A percentile compares a stretch with the other conserved stretches of the same genome.
phyloP scores from a whole-genome alignment of 2,888 invertebrate species.

The Oligia strigilis region DNA sequence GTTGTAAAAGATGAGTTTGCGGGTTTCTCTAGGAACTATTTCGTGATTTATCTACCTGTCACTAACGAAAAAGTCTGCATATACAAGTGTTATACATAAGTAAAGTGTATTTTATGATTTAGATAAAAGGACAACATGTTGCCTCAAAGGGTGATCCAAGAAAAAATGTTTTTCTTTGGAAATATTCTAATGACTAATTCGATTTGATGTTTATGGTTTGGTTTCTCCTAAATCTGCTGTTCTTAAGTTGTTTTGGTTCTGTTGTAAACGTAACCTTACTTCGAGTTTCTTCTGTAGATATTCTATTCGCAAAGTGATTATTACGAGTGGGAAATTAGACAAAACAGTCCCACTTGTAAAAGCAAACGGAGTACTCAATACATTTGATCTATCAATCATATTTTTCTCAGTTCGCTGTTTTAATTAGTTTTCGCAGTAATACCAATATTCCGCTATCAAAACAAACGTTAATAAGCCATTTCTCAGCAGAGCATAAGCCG shows the following conservation, averaged over 20 bases:
- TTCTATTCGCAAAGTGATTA: not conserved
- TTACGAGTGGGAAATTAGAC: not conserved
- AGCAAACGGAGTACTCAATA: not conserved
- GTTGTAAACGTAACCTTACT: not conserved
- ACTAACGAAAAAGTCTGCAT: not conserved
- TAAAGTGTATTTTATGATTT: not conserved
- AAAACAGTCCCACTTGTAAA: not conserved
- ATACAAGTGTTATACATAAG: too few relatives aligned
- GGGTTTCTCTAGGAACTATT: not conserved
- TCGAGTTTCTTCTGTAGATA: not conserved
- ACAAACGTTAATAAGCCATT: conserved; percentile 42
- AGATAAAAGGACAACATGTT: not conserved
- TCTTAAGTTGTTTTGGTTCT: not conserved
- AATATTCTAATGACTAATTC: not conserved
- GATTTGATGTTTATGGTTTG: not conserved
- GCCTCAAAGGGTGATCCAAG: not conserved
- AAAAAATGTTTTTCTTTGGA: not conserved
- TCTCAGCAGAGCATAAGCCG: conserved; percentile 31
- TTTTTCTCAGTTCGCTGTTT: not conserved
- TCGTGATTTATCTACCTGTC: not conserved
- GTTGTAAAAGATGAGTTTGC: not conserved
- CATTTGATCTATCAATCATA: not conserved
- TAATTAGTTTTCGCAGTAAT: not conserved
- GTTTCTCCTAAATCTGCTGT: not conserved
- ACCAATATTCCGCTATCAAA: conserved; percentile 29